phyloP scores from a whole-genome alignment of 2,113 vertebrate genomes.

The Eulacestoma nigropectus region DNA sequence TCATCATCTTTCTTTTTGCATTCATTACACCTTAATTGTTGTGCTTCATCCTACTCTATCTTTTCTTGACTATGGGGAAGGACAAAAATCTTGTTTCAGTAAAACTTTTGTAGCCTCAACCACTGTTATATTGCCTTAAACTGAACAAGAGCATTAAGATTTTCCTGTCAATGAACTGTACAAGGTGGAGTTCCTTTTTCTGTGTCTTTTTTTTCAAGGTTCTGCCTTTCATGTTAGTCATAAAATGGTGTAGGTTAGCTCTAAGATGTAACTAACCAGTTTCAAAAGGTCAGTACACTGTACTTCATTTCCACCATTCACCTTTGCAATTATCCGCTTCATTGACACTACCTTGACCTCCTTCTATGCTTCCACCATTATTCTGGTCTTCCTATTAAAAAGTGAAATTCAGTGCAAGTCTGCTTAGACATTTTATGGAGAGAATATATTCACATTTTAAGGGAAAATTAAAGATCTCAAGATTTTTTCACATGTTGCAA shows the following conservation, averaged over 20 bases:
- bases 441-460: background rate
- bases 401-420: background rate
- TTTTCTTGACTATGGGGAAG: background rate
- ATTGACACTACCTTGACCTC: background rate
- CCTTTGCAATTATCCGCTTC: background rate
- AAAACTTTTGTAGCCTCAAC: background rate
- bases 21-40: background rate
- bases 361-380: background rate
- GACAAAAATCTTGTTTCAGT: background rate
- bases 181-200: background rate
- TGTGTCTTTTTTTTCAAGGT: background rate
- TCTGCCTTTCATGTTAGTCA: background rate
- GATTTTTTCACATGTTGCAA: background rate
- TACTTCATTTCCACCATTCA: background rate
- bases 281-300: background rate
- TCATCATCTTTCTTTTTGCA: background rate
- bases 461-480: background rate
- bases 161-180: background rate
- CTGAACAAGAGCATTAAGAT: background rate
- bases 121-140: background rate
- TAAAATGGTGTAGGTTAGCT: background rate
- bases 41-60: background rate
- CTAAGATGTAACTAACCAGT: background rate
- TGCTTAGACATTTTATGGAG: background rate
- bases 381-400: background rate